These are phyloP conservation scores for Acanthis flammea DNA, from an alignment of 2,797 vertebrate genomes.

Conservation along the genomic window DNA sequence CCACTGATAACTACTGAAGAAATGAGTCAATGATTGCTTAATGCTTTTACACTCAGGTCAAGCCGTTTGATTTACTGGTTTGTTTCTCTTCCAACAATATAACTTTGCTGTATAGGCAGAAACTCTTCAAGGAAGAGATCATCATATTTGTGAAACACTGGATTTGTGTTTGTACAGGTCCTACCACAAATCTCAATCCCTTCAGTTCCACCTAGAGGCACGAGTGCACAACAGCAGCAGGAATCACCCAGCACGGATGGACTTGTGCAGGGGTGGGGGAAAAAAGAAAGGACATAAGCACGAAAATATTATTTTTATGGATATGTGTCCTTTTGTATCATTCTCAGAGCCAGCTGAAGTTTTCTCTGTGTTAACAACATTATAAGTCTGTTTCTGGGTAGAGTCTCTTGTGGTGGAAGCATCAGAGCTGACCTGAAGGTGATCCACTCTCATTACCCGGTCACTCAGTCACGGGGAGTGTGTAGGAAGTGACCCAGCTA, in stretches of 20 bases:
- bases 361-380: background rate
- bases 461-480: background rate
- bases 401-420: background rate
- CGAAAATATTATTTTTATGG: background rate
- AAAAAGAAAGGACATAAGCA: accelerated
- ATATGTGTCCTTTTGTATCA: background rate
- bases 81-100: background rate
- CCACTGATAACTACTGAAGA: background rate
- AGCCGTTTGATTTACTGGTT: background rate
- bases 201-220: slow-evolving; percentile 61
- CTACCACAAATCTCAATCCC: background rate
- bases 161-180: background rate
- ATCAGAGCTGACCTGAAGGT: background rate
- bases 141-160: background rate
- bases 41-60: background rate
- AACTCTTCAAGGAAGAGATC: background rate
- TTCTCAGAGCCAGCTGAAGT: background rate
- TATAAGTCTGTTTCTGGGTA: background rate
- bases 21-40: background rate
- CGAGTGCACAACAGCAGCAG: background rate
- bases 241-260: background rate
- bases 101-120: background rate
- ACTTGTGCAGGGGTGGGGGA: accelerated
- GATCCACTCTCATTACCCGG: accelerated
- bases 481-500: background rate